Percentiles rank a stretch among this genome's conserved stretches.
phyloP scores from a whole-genome alignment of 2,797 vertebrate genomes.

The Cossypha polioptera region DNA sequence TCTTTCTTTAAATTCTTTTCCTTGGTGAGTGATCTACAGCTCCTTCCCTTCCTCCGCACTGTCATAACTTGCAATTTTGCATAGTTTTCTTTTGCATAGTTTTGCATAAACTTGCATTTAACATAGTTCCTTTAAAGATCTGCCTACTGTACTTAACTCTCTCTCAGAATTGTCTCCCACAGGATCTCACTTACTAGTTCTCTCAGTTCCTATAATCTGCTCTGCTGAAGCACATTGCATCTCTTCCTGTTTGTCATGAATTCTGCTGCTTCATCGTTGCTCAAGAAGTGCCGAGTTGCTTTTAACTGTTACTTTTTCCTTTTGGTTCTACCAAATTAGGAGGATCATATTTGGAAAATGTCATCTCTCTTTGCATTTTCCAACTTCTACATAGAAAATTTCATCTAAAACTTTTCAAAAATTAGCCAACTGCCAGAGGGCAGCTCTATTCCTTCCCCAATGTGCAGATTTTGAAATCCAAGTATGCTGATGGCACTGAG shows the following conservation, averaged over 20 bases:
- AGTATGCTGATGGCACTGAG: neutral
- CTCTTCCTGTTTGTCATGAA: constrained; percentile 23
- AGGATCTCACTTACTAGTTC: constrained; percentile 44
- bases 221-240: neutral
- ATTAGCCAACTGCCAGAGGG: neutral
- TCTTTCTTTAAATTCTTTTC: neutral
- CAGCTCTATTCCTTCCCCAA: neutral
- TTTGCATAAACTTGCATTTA: constrained; percentile 58
- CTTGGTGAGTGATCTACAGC: neutral
- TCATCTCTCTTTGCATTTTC: neutral
- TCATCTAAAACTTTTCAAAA: neutral
- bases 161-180: constrained; percentile 54
- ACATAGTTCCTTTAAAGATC: constrained; percentile 1
- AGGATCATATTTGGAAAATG: neutral
- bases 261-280: constrained; percentile 22
- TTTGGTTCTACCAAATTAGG: neutral
- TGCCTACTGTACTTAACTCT: constrained; percentile 25
- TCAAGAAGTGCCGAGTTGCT: neutral
- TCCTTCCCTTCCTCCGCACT: constrained; percentile 18
- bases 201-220: constrained; percentile 32
- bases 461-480: neutral
- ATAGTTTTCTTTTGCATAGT: constrained; percentile 39
- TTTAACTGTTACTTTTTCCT: neutral
- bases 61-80: constrained; percentile 18
- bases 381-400: neutral